Evolutionary conservation across 2,888 invertebrate genomes (phyloP).

Genomic region (Lasius platythorax): DNA sequence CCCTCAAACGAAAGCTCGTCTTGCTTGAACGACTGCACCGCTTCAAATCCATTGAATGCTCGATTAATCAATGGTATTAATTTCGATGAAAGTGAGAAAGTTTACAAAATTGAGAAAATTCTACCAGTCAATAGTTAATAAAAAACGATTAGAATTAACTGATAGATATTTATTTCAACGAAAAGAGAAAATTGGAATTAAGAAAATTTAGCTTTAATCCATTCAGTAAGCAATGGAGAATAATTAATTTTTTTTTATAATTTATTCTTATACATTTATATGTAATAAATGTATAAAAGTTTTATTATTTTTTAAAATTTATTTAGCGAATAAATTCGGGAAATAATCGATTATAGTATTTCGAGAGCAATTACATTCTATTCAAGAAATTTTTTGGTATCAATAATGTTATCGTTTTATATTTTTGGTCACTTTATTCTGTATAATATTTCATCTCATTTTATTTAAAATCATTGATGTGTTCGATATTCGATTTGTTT

Average conservation of each 20-base stretch:
- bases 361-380: background rate
- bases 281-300: too few relatives aligned
- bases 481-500: background rate
- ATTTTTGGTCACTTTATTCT: background rate
- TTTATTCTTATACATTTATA: background rate
- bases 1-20: conserved; percentile 52
- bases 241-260: conserved; percentile 2
- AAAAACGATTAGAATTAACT: background rate
- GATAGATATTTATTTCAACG: background rate
- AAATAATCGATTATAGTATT: too few relatives aligned
- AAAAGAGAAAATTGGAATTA: background rate
- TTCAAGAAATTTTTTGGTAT: background rate
- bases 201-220: conserved; percentile 9
- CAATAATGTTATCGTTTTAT: background rate
- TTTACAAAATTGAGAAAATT: conserved; percentile 4
- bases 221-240: background rate
- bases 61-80: conserved; percentile 73
- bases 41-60: conserved; percentile 38
- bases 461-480: background rate
- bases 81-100: conserved; percentile 47
- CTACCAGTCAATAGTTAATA: background rate
- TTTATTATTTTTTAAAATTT: conserved; percentile 17
- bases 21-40: background rate
- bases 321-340: background rate
- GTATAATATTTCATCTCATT: background rate